A percentile compares a stretch with the other conserved stretches of the same genome.
Evolutionary conservation across 2,797 vertebrate species (phyloP).

Genomic region (Gymnoscopelus braueri): DNA sequence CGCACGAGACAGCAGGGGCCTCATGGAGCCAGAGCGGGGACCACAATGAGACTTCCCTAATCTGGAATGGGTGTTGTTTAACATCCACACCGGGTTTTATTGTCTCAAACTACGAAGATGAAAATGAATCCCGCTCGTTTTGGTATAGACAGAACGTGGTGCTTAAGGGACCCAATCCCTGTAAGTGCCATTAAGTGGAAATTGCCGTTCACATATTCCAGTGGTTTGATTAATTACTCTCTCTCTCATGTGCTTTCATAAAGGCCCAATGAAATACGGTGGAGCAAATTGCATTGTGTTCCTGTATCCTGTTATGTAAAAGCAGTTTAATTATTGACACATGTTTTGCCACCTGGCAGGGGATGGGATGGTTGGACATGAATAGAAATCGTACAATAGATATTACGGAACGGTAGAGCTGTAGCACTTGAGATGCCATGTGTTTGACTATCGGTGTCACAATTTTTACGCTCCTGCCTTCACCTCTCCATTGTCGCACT

Average conservation of each 20-base stretch:
- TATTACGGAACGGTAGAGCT: constrained; percentile 54
- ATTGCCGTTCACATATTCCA: constrained; percentile 87
- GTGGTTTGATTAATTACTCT: constrained; percentile 87
- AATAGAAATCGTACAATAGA: constrained; percentile 76
- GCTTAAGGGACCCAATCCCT: constrained; percentile 86
- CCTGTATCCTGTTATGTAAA: constrained; percentile 84
- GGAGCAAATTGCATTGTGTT: constrained; percentile 84
- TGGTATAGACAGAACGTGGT: constrained; percentile 79
- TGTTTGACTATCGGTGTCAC: constrained; percentile 58
- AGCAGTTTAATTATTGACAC: constrained; percentile 86
- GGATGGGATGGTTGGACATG: constrained; percentile 73
- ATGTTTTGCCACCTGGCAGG: constrained; percentile 84
- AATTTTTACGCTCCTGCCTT: constrained; percentile 47
- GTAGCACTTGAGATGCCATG: constrained; percentile 64
- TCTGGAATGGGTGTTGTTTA: constrained; percentile 78
- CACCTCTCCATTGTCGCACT: constrained; percentile 40
- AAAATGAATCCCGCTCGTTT: constrained; percentile 83
- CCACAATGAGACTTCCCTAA: constrained; percentile 52
- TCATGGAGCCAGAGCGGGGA: constrained; percentile 22
- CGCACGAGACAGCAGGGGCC: constrained; percentile 2
- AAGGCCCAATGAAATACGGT: constrained; percentile 84
- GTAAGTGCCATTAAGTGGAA: constrained; percentile 87
- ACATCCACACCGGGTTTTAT: constrained; percentile 78
- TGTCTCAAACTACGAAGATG: constrained; percentile 78
- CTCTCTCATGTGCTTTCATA: constrained; percentile 83